phyloP scores from a whole-genome alignment of 2,888 invertebrate genomes.

The Cryptocephalus moraei region DNA sequence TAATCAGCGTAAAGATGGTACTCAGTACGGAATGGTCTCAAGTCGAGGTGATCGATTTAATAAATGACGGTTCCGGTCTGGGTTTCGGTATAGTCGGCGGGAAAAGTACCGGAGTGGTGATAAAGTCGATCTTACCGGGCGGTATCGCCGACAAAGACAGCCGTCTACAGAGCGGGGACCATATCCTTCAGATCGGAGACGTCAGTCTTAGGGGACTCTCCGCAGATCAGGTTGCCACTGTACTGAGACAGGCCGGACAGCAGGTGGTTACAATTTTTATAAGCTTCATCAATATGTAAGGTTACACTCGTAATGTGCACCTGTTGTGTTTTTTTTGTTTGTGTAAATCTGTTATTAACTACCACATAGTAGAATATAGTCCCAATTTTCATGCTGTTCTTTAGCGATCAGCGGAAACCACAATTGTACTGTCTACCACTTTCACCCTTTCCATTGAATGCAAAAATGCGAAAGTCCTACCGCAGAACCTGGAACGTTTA shows the following conservation, averaged over 20 bases:
- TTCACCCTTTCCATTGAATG: too few relatives aligned
- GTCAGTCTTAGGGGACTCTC: slow-evolving; percentile 94
- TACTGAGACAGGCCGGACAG: slow-evolving; percentile 55
- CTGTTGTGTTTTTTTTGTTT: too few relatives aligned
- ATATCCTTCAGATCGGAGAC: slow-evolving; percentile 91
- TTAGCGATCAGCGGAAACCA: too few relatives aligned
- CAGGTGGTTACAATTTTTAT: slow-evolving; percentile 33
- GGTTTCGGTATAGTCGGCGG: slow-evolving; percentile 98
- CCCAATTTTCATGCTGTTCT: too few relatives aligned
- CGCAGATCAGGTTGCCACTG: slow-evolving; percentile 87
- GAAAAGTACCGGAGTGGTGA: slow-evolving; percentile 95
- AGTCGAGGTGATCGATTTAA: slow-evolving; percentile 96
- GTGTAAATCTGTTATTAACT: too few relatives aligned
- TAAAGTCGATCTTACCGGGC: slow-evolving; percentile 94
- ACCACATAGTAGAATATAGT: too few relatives aligned
- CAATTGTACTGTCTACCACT: too few relatives aligned
- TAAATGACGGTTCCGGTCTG: slow-evolving; percentile 94
- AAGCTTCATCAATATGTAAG: slow-evolving; percentile 51
- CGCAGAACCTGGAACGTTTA: too few relatives aligned
- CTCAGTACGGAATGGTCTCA: slow-evolving; percentile 97
- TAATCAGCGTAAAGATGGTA: slow-evolving; percentile 10
- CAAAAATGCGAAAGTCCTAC: too few relatives aligned
- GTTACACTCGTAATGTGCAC: slow-evolving; percentile 48
- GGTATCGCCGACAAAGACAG: slow-evolving; percentile 75
- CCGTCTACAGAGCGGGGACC: slow-evolving; percentile 92